phyloP scores from a whole-genome alignment of 2,113 vertebrate species.

The Enhydra lutris region DNA sequence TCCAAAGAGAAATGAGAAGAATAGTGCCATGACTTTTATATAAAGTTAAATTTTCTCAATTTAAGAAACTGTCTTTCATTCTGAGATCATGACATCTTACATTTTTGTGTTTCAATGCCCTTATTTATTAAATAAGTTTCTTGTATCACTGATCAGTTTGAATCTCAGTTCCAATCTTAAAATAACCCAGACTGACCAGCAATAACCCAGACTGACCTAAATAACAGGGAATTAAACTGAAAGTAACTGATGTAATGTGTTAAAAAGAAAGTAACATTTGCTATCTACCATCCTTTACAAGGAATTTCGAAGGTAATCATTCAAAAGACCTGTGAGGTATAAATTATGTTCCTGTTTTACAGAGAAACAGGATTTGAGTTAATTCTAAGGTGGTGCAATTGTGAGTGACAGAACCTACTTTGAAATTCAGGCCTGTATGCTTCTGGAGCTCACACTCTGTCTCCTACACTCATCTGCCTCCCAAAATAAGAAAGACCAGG shows the following conservation, averaged over 20 bases:
- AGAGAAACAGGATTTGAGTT: not conserved
- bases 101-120: not conserved
- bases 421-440: not conserved
- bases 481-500: not conserved
- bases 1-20: not conserved
- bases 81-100: not conserved
- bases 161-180: not conserved
- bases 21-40: not conserved
- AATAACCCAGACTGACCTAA: not conserved
- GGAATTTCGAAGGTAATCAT: not conserved
- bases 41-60: slow-evolving; percentile 1
- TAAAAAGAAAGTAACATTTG: not conserved
- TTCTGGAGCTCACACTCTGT: not conserved
- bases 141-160: not conserved
- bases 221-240: not conserved
- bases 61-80: not conserved
- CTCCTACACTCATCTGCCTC: not conserved
- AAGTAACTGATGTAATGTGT: not conserved
- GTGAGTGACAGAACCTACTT: not conserved
- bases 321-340: not conserved
- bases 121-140: not conserved
- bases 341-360: not conserved
- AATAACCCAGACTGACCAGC: not conserved
- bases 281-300: not conserved
- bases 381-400: not conserved